Percentiles rank a stretch among this genome's conserved stretches.
phyloP scores from a whole-genome alignment of 35 echinoderm and acorn worm species.

The Ophiothrix spiculata region DNA sequence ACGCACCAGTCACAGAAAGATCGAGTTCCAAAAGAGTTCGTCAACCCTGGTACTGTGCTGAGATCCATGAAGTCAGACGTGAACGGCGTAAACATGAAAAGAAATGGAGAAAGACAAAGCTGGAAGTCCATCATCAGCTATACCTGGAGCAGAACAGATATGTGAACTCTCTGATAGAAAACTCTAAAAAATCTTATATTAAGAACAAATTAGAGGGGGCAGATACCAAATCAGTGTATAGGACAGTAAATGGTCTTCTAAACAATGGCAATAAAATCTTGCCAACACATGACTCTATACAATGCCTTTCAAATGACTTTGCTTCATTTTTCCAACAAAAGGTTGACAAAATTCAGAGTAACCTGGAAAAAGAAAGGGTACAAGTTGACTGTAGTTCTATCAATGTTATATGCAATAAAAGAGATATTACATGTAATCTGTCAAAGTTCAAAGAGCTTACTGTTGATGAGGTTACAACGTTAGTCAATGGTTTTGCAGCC shows the following conservation, averaged over 20 bases:
- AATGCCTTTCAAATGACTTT: background rate
- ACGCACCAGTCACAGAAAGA: too few species aligned
- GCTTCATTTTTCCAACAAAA: background rate
- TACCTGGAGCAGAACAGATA: background rate
- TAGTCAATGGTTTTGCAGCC: background rate
- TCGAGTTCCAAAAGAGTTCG: too few species aligned
- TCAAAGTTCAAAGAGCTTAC: background rate
- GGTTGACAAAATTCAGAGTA: background rate
- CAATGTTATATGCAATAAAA: background rate
- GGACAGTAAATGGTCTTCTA: background rate
- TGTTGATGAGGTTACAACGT: background rate
- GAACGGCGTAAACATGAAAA: too few species aligned
- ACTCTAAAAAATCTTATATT: background rate
- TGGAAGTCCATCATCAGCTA: background rate
- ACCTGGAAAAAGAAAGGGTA: background rate
- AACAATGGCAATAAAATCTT: background rate
- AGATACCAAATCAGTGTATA: background rate
- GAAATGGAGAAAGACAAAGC: background rate
- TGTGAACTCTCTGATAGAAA: too few species aligned
- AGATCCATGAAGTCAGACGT: too few species aligned
- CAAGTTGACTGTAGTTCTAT: background rate
- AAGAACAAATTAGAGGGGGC: background rate
- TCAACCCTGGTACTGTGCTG: too few species aligned
- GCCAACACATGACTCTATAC: background rate
- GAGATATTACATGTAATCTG: background rate